Base-by-base conservation (phyloP, 2,888 invertebrate genomes). In the Galerucella pusilla region DNA sequence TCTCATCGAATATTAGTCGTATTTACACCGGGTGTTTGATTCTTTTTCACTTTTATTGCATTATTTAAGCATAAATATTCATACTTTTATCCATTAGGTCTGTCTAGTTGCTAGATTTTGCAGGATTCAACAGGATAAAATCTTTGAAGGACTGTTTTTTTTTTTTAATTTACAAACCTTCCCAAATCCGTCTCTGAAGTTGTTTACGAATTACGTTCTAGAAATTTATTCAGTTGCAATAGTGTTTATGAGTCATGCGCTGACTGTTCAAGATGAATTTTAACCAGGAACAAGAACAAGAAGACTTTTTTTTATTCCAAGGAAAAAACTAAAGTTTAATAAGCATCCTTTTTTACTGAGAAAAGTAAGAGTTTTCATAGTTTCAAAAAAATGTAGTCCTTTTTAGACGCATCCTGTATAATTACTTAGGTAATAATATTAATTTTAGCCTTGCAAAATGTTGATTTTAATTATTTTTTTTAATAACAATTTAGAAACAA, bases 141-240 rank as follows among this genome's bases (percentile, higher is more conserved):
- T 7, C 7, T 42, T 9, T 42, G 1, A 42, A 42, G 9, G 35
- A 9, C 35, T 6, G 7, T 42, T 42, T 42, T 42, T 42, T 42
- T 42, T 42, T 42, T 0, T 42, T 1, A 42, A 42, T 42, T 42
- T 42, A 42, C 49, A 49, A 57, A 57, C 20, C 20, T 57, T 57
- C 7, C n/a, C 10, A 16, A 57, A 61, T 69, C 14, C 69, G 61
- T 35, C 46, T 46, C 61, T 69, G 61, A 7, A 57, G 49, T 69
- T 69, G 69, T 69, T 69, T 61, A 69, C 69, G 4, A 68, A n/a
- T 46, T 54, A 25, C 69, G 61, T 69, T 69, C 49, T 61, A 61
- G 49, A 69, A 68, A 69, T 68, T 42, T 42, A 42, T 42, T 46
- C 10, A 12, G 49, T 69, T 69, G 69, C 69, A 61, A 61, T 28